These are phyloP conservation scores for Acanthoscelides obtectus DNA, from an alignment of 2,888 invertebrate species.

Conservation along the genomic window DNA sequence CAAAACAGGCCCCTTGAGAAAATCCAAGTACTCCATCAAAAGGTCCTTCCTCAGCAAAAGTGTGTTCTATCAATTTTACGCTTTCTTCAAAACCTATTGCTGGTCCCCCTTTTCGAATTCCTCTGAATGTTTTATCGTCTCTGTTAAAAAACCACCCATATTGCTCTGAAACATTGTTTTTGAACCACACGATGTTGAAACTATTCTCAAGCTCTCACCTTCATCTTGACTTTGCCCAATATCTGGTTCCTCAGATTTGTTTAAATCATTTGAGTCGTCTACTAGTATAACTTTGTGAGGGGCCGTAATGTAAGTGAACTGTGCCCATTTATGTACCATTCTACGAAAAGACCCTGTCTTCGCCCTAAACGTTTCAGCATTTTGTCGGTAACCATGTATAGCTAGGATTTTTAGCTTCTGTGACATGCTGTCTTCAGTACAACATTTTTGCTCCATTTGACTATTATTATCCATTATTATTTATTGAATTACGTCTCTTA, in stretches of 20 bases:
- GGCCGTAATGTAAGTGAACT: constrained; percentile 74
- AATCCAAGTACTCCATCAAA: constrained; percentile 92
- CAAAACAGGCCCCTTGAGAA: constrained; percentile 89
- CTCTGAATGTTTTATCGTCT: constrained; percentile 70
- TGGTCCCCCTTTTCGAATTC: constrained; percentile 65
- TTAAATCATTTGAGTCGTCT: constrained; percentile 40
- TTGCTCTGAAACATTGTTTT: constrained; percentile 49
- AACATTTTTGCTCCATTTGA: constrained; percentile 19
- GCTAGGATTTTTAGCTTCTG: constrained; percentile 65
- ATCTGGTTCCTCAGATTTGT: constrained; percentile 49
- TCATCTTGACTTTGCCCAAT: constrained; percentile 43
- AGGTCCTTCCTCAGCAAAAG: constrained; percentile 71
- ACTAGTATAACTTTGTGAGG: constrained; percentile 65
- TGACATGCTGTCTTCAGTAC: constrained; percentile 20
- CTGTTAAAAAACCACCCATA: constrained; percentile 91
- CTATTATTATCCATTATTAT: constrained; percentile 11
- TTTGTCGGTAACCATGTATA: constrained; percentile 78
- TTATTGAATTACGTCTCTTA: no score
- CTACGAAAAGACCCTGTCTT: constrained; percentile 85
- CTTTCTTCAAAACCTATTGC: constrained; percentile 79
- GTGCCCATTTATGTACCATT: constrained; percentile 71
- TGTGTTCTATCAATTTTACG: constrained; percentile 60
- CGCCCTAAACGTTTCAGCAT: constrained; percentile 66
- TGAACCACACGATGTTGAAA: not conserved
- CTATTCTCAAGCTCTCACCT: no score